Evolutionary conservation across 2,797 vertebrate species (phyloP).

Genomic region (Lepilemur ruficaudatus): DNA sequence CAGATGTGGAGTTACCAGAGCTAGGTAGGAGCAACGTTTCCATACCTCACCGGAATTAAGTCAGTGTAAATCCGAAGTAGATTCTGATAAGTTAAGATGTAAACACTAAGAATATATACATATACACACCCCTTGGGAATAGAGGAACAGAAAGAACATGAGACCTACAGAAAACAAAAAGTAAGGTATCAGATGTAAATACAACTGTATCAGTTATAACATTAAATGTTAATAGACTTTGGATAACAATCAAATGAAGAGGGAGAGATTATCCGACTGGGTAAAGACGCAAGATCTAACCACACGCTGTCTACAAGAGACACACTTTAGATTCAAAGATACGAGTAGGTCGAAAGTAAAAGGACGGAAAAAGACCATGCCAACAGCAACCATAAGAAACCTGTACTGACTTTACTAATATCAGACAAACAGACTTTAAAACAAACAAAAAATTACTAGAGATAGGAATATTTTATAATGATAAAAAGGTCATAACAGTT

Average conservation of each 20-base stretch:
- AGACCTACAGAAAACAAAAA: background rate
- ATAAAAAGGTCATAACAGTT: too few species aligned
- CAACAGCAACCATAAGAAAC: background rate
- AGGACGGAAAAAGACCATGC: background rate
- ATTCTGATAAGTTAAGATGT: background rate
- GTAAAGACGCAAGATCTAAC: background rate
- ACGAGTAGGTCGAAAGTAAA: background rate
- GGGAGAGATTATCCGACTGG: background rate
- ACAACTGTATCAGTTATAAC: background rate
- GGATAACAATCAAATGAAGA: background rate
- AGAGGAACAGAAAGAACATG: background rate
- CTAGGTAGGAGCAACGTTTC: too few species aligned
- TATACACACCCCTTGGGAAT: too few species aligned
- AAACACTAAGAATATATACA: background rate
- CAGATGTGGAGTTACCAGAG: background rate
- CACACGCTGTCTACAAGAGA: too few species aligned
- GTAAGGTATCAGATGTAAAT: background rate
- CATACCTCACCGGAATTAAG: background rate
- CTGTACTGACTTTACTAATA: background rate
- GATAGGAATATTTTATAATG: background rate
- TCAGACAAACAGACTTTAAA: background rate
- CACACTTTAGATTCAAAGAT: background rate
- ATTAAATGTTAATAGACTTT: background rate
- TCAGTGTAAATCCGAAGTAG: background rate
- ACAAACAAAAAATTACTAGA: background rate